Base-by-base conservation (phyloP, 2,797 vertebrate species). In the Pygocentrus nattereri region DNA sequence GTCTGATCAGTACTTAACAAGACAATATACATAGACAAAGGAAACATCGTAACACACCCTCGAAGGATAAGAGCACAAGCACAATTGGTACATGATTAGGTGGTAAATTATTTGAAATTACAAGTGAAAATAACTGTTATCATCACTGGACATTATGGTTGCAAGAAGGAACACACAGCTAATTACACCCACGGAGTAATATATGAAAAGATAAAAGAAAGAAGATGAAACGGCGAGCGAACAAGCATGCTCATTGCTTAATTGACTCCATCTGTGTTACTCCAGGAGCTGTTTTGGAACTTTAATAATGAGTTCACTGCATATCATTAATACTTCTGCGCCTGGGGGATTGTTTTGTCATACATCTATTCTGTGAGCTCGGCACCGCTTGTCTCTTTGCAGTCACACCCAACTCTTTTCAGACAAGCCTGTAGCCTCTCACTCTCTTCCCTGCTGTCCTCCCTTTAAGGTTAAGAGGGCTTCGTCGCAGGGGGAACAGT, bases 181-280 rank as follows among this genome's bases (percentile, higher is more conserved):
- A 93, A 93, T 93, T 94, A 92, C 90, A 93, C 84, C 90, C 90
- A 84, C 64, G 84, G 89, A 93, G 93, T 90, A 93, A 93, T 91
- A 88, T 85, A 87, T 82, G 25, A 49, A 76, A 87, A 93, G 92
- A 94, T 94, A 93, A 93, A 94, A 93, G 90, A 91, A 89, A 81
- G 86, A 85, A 92, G 91, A 94, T 93, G 91, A 93, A 94, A 93
- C 86, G 88, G 89, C 88, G 87, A 75, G 86, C 85, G 88, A 90
- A 90, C 89, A 85, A 91, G 90, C 90, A 90, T 90, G 91, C 91
- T 92, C 90, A 91, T 91, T 94, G 92, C 93, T 93, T 94, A 94
- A 95, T 94, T 94, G 91, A 95, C 92, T 93, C 93, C 92, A 94
- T 94, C 92, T 93, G 90, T 92, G 92, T 93, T 92, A 92, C 93